A percentile compares a stretch with the other conserved stretches of the same genome.
These are phyloP conservation scores for Spermophilus dauricus DNA, from an alignment of 2,113 vertebrate genomes.

Conservation along the genomic window DNA sequence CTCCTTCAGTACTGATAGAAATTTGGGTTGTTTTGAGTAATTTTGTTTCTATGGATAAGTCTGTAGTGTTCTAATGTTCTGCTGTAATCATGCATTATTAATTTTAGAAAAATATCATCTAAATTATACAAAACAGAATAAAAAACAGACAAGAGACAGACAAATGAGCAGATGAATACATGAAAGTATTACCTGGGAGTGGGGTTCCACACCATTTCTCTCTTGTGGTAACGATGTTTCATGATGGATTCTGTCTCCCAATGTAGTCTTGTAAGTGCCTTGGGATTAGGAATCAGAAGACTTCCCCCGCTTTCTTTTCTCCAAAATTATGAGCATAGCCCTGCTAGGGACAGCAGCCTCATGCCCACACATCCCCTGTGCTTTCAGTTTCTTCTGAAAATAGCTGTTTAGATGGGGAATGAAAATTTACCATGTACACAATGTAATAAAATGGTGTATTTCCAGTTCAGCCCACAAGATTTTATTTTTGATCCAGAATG, in stretches of 20 bases:
- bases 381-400: background rate
- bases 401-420: background rate
- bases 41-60: background rate
- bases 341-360: background rate
- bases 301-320: background rate
- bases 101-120: conserved; percentile 2
- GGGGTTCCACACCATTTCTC: background rate
- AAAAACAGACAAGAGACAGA: background rate
- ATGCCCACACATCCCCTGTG: background rate
- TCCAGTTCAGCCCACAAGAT: background rate
- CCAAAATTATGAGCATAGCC: background rate
- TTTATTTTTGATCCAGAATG: conserved; percentile 24
- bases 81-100: background rate
- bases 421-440: background rate
- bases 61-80: background rate
- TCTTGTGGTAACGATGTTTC: background rate
- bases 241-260: background rate
- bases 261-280: background rate
- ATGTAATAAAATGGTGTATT: background rate
- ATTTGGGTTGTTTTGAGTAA: background rate
- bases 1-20: background rate
- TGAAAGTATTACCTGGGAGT: background rate
- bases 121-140: background rate
- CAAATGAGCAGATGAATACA: background rate
- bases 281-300: background rate